Evolutionary conservation across 2,113 vertebrate genomes (phyloP).

Genomic region (Corythaeola cristata): DNA sequence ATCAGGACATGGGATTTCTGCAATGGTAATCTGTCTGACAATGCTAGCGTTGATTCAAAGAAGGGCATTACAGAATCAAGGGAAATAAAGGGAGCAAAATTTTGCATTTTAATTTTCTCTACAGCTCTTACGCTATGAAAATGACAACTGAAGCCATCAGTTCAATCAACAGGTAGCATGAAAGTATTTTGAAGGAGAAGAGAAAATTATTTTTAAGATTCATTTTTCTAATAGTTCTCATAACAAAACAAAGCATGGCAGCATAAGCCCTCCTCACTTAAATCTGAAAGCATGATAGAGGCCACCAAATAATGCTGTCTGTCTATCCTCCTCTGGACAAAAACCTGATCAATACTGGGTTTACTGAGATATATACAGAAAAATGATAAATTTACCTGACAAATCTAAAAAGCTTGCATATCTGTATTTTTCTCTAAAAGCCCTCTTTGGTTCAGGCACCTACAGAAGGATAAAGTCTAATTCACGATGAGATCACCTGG

Average conservation of each 20-base stretch:
- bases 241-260: neutral
- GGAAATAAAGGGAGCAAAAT: neutral
- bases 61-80: neutral
- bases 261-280: neutral
- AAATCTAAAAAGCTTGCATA: neutral
- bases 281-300: neutral
- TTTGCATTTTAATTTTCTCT: neutral
- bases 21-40: neutral
- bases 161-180: neutral
- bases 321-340: neutral
- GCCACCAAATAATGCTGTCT: neutral
- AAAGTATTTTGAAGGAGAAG: neutral
- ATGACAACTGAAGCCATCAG: neutral
- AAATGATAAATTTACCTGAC: neutral
- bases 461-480: neutral
- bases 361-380: neutral
- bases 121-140: accelerated
- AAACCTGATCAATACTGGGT: neutral
- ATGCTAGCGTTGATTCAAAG: neutral
- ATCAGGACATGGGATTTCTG: neutral
- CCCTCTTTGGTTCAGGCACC: neutral
- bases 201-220: neutral
- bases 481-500: neutral
- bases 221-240: neutral
- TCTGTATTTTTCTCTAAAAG: neutral